These are phyloP conservation scores for Phaenicophaeus curvirostris DNA, from an alignment of 2,797 vertebrate genomes.

Conservation along the genomic window DNA sequence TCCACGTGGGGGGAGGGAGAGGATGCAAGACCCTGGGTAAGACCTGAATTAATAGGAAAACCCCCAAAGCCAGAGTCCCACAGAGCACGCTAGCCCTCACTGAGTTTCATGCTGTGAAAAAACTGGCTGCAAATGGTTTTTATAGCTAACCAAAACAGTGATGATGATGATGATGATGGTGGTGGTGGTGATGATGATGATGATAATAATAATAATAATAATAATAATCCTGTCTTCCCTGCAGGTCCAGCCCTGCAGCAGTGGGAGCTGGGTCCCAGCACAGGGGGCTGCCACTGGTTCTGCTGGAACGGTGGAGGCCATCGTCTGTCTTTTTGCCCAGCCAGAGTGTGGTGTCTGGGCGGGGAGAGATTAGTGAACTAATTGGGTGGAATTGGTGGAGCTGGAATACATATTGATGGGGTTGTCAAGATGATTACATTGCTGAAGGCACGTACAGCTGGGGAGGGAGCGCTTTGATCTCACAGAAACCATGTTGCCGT, in stretches of 20 bases:
- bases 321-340: accelerated
- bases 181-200: accelerated
- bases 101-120: background rate
- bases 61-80: background rate
- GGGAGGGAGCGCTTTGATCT: conserved; percentile 7
- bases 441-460: background rate
- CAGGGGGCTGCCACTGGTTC: background rate
- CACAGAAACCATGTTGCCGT: background rate
- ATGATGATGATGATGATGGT: no score
- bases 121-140: background rate
- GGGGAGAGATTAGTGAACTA: background rate
- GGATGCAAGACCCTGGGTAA: background rate
- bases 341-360: background rate
- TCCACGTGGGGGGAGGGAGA: accelerated
- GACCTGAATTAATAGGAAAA: background rate
- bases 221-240: background rate
- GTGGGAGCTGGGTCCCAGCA: background rate
- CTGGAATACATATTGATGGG: background rate
- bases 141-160: background rate
- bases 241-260: background rate
- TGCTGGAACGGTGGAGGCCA: background rate
- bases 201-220: accelerated
- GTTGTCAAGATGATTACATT: background rate
- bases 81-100: accelerated
- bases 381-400: conserved; percentile 18